Evolutionary conservation across 2,113 vertebrate genomes (phyloP).

Genomic region (Cheirogaleus medius): DNA sequence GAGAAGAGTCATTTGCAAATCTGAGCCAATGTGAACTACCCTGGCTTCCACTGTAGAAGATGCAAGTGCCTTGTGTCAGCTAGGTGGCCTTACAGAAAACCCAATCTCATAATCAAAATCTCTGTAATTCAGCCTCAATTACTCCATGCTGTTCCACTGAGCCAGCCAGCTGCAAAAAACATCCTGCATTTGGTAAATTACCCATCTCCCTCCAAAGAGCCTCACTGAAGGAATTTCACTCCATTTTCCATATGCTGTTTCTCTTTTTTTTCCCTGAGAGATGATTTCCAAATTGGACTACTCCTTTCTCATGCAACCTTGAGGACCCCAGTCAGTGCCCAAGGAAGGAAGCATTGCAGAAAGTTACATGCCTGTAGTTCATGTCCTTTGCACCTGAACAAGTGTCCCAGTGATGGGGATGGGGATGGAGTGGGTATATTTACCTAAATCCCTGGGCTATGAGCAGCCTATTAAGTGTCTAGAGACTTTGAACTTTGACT

Average conservation of each 20-base stretch:
- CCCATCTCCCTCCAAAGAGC: slow-evolving; percentile 46
- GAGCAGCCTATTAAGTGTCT: not conserved
- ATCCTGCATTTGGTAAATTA: slow-evolving; percentile 72
- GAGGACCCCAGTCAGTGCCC: not conserved
- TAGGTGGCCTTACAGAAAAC: slow-evolving; percentile 52
- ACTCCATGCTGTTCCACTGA: not conserved
- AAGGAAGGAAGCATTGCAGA: not conserved
- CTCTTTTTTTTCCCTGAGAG: slow-evolving; percentile 30
- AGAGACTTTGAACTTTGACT: not conserved
- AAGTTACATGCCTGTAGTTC: not conserved
- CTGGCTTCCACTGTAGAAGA: not conserved
- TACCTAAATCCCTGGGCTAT: not conserved
- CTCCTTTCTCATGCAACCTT: slow-evolving; percentile 42
- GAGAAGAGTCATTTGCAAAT: slow-evolving; percentile 38
- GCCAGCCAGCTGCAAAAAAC: slow-evolving; percentile 49
- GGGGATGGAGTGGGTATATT: not conserved
- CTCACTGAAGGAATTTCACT: slow-evolving; percentile 64
- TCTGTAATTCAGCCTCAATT: slow-evolving; percentile 70
- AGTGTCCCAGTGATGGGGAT: not conserved
- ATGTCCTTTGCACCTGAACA: not conserved
- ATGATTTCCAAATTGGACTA: slow-evolving; percentile 47
- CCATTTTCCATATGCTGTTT: slow-evolving; percentile 75
- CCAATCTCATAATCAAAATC: slow-evolving; percentile 50
- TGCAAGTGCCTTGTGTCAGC: slow-evolving; percentile 12
- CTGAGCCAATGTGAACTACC: not conserved